A percentile compares a stretch with the other conserved stretches of the same genome.
Evolutionary conservation across 2,797 vertebrate species (phyloP).

Genomic region (Rhynchonycteris naso): DNA sequence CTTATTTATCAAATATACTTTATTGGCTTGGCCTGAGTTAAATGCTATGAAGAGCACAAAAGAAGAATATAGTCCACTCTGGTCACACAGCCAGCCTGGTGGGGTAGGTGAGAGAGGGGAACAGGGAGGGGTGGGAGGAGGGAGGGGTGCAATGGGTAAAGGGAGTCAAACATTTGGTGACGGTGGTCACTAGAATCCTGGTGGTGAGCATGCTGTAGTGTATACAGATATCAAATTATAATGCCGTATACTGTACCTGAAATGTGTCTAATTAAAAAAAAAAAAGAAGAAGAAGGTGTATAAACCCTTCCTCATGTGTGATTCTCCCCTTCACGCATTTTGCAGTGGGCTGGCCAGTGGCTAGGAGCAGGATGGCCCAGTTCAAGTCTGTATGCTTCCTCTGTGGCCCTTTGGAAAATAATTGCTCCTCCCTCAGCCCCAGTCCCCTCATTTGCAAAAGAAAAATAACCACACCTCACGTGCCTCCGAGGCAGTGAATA

Average conservation of each 20-base stretch:
- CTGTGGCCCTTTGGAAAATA: background rate
- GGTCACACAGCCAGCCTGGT: too few species aligned
- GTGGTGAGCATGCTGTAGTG: background rate
- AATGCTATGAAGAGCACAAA: background rate
- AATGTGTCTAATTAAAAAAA: background rate
- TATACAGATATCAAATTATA: background rate
- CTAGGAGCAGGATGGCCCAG: too few species aligned
- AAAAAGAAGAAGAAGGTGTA: constrained; percentile 40
- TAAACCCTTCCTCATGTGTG: constrained; percentile 67
- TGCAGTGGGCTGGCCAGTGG: background rate
- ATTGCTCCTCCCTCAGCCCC: background rate
- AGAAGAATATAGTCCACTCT: background rate
- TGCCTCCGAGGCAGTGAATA: background rate
- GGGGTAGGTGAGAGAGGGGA: too few species aligned
- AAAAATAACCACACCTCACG: background rate
- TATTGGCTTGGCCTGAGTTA: background rate
- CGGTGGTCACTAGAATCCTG: rapidly evolving
- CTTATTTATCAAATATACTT: background rate
- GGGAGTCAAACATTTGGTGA: background rate
- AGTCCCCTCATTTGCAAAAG: constrained; percentile 25
- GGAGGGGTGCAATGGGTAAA: too few species aligned
- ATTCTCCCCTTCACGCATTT: constrained; percentile 70
- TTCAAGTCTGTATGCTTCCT: background rate
- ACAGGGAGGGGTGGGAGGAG: too few species aligned
- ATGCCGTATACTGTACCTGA: background rate